phyloP scores from a whole-genome alignment of 2,797 vertebrate genomes.

The Adelosebastes latens region DNA sequence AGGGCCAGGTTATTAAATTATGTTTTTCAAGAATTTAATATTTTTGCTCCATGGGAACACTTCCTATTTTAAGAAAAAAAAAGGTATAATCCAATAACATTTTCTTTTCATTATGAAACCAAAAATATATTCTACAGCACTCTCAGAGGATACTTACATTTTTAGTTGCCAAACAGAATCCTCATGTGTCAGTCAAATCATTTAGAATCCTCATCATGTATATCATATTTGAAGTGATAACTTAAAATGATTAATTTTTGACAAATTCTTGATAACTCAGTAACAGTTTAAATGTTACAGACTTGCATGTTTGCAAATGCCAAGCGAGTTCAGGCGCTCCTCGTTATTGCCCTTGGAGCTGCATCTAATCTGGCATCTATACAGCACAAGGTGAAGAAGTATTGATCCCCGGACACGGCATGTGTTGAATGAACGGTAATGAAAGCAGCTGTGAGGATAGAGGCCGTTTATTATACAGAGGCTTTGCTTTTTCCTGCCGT shows the following conservation, averaged over 20 bases:
- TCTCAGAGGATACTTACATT: neutral
- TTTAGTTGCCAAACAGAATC: neutral
- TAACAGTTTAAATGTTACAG: conserved; percentile 21
- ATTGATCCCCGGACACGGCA: conserved; percentile 68
- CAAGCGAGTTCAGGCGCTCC: conserved; percentile 35
- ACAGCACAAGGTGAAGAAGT: conserved; percentile 63
- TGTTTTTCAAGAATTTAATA: neutral
- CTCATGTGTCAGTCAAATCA: neutral
- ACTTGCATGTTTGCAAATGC: conserved; percentile 16
- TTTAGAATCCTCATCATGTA: neutral
- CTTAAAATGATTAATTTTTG: neutral
- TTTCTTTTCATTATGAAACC: neutral
- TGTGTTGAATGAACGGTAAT: conserved; percentile 66
- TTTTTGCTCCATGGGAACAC: neutral
- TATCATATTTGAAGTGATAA: neutral
- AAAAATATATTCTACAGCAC: neutral
- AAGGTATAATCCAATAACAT: neutral
- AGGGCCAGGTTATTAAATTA: neutral
- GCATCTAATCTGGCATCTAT: conserved; percentile 62
- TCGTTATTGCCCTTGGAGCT: conserved; percentile 65
- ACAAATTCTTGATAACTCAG: conserved; percentile 17
- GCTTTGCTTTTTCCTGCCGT: conserved; percentile 49
- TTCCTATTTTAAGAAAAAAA: neutral
- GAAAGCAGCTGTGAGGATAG: conserved; percentile 47
- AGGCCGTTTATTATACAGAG: conserved; percentile 49